Conservation (phyloP, 2,797 vertebrate genomes). For the Rhinatrema bivittatum region DNA sequence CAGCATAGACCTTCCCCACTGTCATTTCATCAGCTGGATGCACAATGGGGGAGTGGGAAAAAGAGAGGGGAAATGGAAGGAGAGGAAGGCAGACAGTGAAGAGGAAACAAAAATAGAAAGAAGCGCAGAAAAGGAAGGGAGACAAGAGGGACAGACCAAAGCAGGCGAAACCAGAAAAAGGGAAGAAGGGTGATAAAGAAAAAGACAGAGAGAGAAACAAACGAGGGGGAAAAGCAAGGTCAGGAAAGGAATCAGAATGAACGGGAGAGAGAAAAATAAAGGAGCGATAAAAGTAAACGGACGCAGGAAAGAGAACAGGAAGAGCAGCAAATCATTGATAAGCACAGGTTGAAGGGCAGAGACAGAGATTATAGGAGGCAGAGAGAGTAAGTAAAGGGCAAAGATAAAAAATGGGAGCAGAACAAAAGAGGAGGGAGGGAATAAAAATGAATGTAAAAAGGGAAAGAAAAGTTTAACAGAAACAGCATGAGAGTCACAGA, state of each 20-base stretch:
- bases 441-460: no score
- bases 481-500: neutral
- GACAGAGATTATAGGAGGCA: rapidly evolving
- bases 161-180: neutral
- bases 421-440: no score
- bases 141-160: neutral
- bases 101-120: neutral
- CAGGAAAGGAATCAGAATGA: no score
- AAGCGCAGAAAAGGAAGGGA: neutral
- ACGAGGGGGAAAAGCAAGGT: no score
- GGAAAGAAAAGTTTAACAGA: neutral
- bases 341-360: neutral
- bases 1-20: slow-evolving; percentile 91
- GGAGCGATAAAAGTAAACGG: no score
- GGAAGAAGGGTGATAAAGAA: neutral
- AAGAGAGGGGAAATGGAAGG: neutral
- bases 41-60: neutral
- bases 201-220: neutral
- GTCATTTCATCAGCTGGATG: slow-evolving; percentile 86
- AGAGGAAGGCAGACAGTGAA: no score
- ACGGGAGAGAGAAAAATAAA: no score
- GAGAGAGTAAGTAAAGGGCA: rapidly evolving
- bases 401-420: neutral
- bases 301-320: no score
- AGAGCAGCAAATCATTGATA: neutral